Base-by-base conservation (phyloP, 2,888 invertebrate genomes). In the Cremastinae sp. region DNA sequence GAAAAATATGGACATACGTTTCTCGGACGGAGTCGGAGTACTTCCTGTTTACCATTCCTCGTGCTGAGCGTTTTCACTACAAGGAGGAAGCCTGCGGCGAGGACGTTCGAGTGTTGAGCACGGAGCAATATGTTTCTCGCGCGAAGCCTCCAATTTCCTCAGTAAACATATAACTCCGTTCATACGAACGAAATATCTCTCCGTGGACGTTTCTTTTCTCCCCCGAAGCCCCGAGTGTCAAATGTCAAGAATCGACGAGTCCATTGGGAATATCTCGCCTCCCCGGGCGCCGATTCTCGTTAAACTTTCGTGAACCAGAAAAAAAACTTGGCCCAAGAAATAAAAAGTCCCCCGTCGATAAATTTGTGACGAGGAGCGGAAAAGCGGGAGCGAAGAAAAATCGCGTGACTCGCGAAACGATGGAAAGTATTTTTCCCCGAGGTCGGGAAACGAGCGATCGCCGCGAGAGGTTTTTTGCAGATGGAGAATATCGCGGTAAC, bases 91-190 rank as follows among this genome's bases (percentile, higher is more conserved):
- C 22, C 5, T 9, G 28, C 2, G 5, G 28, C 14, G 47, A 14
- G 28, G 34, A 28, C 8, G 34, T 34, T 53, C 62, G 62, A 75
- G 51, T 72, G 78, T 5, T 10, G 61, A 62, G 73, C 69, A 79
- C 82, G 81, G 82, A 81, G 82, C 82, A 83, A 84, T 84, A 84
- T 83, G 84, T 84, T 28, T 28, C 83, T 22, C 76, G 71, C 72
- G 82, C 81, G 83, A 82, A 84, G 81, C 82, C 84, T 81, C 80
- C 83, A 84, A 84, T 84, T 84, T 84, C 82, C 84, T 82, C 75
- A 74, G 77, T 75, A 79, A 49, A 51, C 38, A 54, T 61, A 16
- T 68, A 77, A 62, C 69, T 66, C 70, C 53, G 38, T 61, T 53
- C 41, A 56, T 20, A 12, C 54, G 14, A 45, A 41, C 28, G 41